Evolutionary conservation across 2,888 invertebrate species (phyloP), one percentile per base, ranked within the genome.

Genomic region (Plutella xylostella): DNA sequence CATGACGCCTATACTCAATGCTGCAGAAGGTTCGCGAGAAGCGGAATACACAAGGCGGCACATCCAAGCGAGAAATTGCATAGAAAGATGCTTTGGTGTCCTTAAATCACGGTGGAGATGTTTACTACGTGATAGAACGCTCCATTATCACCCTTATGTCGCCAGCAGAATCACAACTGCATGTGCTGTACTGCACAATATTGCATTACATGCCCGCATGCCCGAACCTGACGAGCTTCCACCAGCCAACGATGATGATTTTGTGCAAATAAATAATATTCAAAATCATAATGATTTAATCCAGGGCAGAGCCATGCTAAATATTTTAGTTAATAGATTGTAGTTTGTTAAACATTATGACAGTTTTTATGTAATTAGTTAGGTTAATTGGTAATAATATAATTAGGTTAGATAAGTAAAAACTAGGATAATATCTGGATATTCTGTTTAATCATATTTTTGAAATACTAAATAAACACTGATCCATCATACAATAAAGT

Each of bases 1-100:
- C 5, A 51, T 56, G 53, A 54, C 54, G 12, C 55, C 55, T n/a
- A n/a, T n/a, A n/a, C n/a, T 52, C 14, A 44, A 55, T 51, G 54
- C 55, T 43, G 49, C 42, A 5, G 48, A 49, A 22, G 54, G 50
- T 5, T 52, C 56, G 21, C 37, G 30, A 12, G 54, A 55, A 45
- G 55, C 54, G 14, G 14, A 21, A 17, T 57, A 56, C 19, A 59
- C 51, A 9, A 30, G 12, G 1, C 38, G 48, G 0, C 54, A 57
- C 35, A 30, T 51, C 1, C 45, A 50, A 48, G 50, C 54, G 1
- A 37, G 55, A 21, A 54, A 50, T 28, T 47, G 51, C 12, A 53
- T 57, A 37, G 55, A 57, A 20, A 54, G 53, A 9, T 54, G 52
- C 18, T 53, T 55, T 46, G 56, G 54, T 1, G 25, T 55, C 17